These are phyloP conservation scores for Zaprionus ornatus DNA, from an alignment of 1,140 invertebrate species.

Conservation along the genomic window DNA sequence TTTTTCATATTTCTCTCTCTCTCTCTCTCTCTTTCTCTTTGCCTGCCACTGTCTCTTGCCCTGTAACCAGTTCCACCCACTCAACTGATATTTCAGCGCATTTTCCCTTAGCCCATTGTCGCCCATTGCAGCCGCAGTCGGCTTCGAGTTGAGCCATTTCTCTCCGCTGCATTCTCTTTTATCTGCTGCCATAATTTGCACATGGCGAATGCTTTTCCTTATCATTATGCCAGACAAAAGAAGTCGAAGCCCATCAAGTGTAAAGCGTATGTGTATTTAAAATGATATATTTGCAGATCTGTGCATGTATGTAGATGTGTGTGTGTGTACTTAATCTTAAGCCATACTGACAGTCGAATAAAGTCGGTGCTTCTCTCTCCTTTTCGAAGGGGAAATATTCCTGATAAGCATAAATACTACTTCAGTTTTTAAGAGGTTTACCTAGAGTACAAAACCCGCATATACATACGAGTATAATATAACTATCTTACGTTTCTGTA, in stretches of 20 bases:
- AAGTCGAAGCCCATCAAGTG: not conserved
- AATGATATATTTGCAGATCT: conserved; percentile 1
- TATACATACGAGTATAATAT: too few relatives aligned
- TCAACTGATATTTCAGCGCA: not conserved
- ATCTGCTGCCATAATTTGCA: not conserved
- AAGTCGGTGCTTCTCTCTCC: not conserved
- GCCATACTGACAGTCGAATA: not conserved
- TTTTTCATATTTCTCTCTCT: conserved; percentile 30
- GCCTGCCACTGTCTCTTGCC: not conserved
- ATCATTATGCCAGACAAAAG: conserved; percentile 5
- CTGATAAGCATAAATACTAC: conserved; percentile 3
- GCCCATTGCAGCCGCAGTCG: not conserved
- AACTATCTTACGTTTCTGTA: not conserved
- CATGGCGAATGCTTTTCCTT: not conserved
- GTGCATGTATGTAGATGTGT: not conserved
- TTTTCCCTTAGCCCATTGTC: not conserved
- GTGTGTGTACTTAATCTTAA: not conserved
- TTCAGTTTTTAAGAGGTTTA: not conserved
- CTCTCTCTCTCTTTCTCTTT: conserved; percentile 14
- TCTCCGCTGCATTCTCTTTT: conserved; percentile 8
- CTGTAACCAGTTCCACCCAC: not conserved
- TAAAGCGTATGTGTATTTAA: not conserved
- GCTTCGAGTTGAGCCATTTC: conserved; percentile 6
- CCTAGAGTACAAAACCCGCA: not conserved
- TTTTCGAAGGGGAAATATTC: not conserved